These are phyloP conservation scores for Lycaon pictus DNA, from an alignment of 2,113 vertebrate species.

Conservation along the genomic window DNA sequence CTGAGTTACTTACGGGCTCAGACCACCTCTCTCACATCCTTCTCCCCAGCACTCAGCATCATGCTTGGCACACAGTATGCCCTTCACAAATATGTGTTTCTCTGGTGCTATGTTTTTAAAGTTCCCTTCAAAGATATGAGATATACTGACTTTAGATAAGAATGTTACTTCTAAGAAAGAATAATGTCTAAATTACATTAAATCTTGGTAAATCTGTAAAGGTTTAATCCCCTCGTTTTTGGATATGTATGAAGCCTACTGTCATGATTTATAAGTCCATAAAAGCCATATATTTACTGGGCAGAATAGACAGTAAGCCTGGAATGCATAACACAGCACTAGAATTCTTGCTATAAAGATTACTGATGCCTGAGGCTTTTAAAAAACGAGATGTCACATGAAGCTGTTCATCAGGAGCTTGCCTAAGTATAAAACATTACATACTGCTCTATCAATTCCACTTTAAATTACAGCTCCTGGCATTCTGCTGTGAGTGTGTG, in stretches of 20 bases:
- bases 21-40: not conserved
- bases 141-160: slow-evolving; percentile 41
- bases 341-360: slow-evolving; percentile 76
- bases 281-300: slow-evolving; percentile 81
- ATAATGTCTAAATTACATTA: slow-evolving; percentile 21
- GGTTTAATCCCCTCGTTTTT: slow-evolving; percentile 70
- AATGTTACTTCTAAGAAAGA: slow-evolving; percentile 20
- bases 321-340: slow-evolving; percentile 80
- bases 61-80: not conserved
- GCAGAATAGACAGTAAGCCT: slow-evolving; percentile 77
- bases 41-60: not conserved
- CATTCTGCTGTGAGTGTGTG: not conserved
- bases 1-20: not conserved
- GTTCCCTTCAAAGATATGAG: not conserved
- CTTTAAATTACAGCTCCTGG: slow-evolving; percentile 78
- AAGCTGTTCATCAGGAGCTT: slow-evolving; percentile 68
- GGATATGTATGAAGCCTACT: slow-evolving; percentile 73
- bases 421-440: slow-evolving; percentile 55
- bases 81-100: not conserved
- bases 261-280: slow-evolving; percentile 86
- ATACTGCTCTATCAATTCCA: slow-evolving; percentile 67
- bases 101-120: not conserved
- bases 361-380: slow-evolving; percentile 74
- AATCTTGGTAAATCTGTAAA: slow-evolving; percentile 44
- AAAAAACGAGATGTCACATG: slow-evolving; percentile 81